Evolutionary conservation across 2,113 vertebrate genomes (phyloP).

Genomic region (Oncorhynchus keta): DNA sequence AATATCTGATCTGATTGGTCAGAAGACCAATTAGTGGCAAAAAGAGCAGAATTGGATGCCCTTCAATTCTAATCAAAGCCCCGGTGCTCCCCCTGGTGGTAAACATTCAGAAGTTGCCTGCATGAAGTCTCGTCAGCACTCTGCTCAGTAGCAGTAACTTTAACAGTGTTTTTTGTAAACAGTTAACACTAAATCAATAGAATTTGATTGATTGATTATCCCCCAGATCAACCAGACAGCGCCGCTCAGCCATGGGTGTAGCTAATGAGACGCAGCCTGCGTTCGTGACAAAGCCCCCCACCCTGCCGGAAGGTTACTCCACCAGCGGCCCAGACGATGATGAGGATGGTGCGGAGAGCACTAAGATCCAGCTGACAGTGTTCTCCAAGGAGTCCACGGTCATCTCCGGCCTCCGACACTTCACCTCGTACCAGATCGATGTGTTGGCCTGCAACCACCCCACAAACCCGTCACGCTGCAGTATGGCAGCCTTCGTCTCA

Average conservation of each 20-base stretch:
- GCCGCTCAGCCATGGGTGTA: slow-evolving; percentile 76
- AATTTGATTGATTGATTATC: background rate
- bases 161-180: too few species aligned
- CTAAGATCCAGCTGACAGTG: slow-evolving; percentile 76
- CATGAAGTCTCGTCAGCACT: background rate
- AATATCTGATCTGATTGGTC: too few species aligned
- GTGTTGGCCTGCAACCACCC: slow-evolving; percentile 93
- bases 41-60: background rate
- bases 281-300: slow-evolving; percentile 56
- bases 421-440: slow-evolving; percentile 95
- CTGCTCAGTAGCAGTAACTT: too few species aligned
- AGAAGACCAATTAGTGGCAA: background rate
- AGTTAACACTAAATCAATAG: too few species aligned
- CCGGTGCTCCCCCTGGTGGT: slow-evolving; percentile 16
- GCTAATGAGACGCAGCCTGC: slow-evolving; percentile 71
- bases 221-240: slow-evolving; percentile 77
- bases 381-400: slow-evolving; percentile 85
- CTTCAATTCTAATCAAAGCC: background rate
- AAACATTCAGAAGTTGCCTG: background rate
- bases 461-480: slow-evolving; percentile 75
- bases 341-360: slow-evolving; percentile 66
- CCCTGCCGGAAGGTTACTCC: slow-evolving; percentile 50
- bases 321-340: slow-evolving; percentile 59
- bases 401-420: slow-evolving; percentile 89
- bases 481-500: slow-evolving; percentile 90